phyloP scores from a whole-genome alignment of 2,113 vertebrate species.

The Poeciliopsis occidentalis region DNA sequence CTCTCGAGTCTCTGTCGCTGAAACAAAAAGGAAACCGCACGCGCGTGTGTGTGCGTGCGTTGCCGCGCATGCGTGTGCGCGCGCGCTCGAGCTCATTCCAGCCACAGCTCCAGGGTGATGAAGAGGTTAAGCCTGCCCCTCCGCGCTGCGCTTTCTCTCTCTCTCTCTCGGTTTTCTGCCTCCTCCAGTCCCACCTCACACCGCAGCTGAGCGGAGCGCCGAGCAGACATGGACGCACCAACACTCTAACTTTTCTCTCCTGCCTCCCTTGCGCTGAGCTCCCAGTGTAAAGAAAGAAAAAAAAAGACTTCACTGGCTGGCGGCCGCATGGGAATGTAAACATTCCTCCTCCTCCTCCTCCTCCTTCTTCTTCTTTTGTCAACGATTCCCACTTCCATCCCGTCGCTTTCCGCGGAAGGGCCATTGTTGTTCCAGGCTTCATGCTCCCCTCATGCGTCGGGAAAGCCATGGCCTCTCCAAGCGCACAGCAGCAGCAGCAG shows the following conservation, averaged over 20 bases:
- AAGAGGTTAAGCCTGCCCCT: slow-evolving; percentile 68
- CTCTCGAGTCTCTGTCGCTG: not conserved
- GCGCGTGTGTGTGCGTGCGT: slow-evolving; percentile 7
- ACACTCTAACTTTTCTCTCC: slow-evolving; percentile 23
- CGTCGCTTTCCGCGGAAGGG: slow-evolving; percentile 17
- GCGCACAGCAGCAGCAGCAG: slow-evolving; percentile 75
- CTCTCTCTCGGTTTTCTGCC: slow-evolving; percentile 18
- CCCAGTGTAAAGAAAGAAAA: not conserved
- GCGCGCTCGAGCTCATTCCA: slow-evolving; percentile 39
- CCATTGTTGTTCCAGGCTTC: slow-evolving; percentile 24
- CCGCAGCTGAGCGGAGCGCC: slow-evolving; percentile 11
- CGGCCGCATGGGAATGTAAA: slow-evolving; percentile 56
- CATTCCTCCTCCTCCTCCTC: not conserved
- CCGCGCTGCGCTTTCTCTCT: not conserved
- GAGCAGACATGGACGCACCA: slow-evolving; percentile 43
- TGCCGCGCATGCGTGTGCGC: not conserved
- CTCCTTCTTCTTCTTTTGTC: not conserved
- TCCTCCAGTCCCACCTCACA: slow-evolving; percentile 25
- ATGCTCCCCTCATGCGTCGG: slow-evolving; percentile 71
- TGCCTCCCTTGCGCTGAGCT: not conserved
- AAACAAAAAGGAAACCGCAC: slow-evolving; percentile 1
- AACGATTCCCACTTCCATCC: not conserved
- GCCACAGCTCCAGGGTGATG: slow-evolving; percentile 67
- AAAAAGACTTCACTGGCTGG: not conserved
- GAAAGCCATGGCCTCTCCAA: slow-evolving; percentile 83